Evolutionary conservation across 2,888 invertebrate species (phyloP), one percentile per base, ranked within the genome.

Genomic region (Rhingia campestris): DNA sequence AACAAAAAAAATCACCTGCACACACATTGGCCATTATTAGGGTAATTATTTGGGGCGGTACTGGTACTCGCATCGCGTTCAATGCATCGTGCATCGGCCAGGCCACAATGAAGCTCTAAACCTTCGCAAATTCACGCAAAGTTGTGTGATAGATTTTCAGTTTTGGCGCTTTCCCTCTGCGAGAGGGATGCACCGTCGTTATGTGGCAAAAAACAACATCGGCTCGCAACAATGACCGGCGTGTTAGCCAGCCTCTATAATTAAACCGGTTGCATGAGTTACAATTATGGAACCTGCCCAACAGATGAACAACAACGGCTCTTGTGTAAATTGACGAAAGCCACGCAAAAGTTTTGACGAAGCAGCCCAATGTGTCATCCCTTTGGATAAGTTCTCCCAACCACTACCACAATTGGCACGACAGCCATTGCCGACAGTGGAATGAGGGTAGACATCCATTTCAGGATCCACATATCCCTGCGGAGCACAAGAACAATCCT

Each of bases 51-150:
- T 9, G 75, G 81, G 85, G 85, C 85, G 85, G 74, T 72, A 72
- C 70, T 63, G 59, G 67, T 56, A 22, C 2, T 22, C 22, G 22
- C 22, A 22, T 63, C 59, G 58, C 73, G 59, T 70, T 84, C 61
- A 75, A 74, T 75, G 70, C 69, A 81, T 86, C 81, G 75, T 76
- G 77, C 43, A n/a, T 49, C 30, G 22, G 4, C 9, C 85, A 56
- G 63, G 76, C 53, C 53, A 85, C 85, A 86, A 86, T 86, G 86
- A 86, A 79, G 85, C 69, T 81, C 86, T 86, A 86, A 86, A 86
- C 86, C 86, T 86, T 86, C 86, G 85, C 86, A 86, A 86, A 86
- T 86, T 86, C 86, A 86, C 86, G 86, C 86, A 86, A 84, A 72
- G 61, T 67, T 72, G 67, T 76, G 85, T 76, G 84, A 84, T 84